These are phyloP conservation scores for Falco concolor DNA, from an alignment of 2,797 vertebrate species.

Conservation along the genomic window DNA sequence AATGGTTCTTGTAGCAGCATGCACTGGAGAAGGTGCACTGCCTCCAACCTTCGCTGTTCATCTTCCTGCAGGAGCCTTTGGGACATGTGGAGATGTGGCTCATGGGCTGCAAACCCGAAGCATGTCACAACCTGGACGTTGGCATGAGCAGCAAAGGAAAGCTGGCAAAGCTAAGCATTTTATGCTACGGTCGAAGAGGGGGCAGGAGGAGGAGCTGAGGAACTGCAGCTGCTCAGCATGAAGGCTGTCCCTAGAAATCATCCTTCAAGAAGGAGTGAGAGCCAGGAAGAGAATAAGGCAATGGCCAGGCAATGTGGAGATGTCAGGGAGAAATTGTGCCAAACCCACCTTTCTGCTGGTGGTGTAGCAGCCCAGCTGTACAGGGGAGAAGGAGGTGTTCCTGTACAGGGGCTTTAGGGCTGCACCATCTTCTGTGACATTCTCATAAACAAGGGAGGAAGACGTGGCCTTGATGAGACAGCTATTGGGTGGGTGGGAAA, in stretches of 20 bases:
- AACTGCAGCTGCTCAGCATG: neutral
- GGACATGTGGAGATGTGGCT: neutral
- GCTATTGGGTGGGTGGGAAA: neutral
- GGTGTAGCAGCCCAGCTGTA: neutral
- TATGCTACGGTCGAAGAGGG: neutral
- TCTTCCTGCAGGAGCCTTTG: neutral
- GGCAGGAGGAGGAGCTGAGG: neutral
- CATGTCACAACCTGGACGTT: rapidly evolving
- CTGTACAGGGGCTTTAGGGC: neutral
- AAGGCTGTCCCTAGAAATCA: neutral
- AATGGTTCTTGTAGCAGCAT: neutral
- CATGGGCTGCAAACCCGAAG: neutral
- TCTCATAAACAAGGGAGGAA: neutral
- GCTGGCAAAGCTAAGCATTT: neutral
- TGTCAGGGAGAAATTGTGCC: neutral
- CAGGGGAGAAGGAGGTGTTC: neutral
- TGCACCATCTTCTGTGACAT: neutral
- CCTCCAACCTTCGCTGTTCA: rapidly evolving
- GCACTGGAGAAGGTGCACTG: rapidly evolving
- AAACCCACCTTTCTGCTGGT: neutral
- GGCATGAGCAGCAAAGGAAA: neutral
- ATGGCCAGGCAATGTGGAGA: neutral
- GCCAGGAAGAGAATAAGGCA: neutral
- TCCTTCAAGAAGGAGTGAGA: neutral
- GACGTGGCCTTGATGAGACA: neutral